Evolutionary conservation across 2,113 vertebrate genomes (phyloP).

Genomic region (Cynopterus brachyotis): DNA sequence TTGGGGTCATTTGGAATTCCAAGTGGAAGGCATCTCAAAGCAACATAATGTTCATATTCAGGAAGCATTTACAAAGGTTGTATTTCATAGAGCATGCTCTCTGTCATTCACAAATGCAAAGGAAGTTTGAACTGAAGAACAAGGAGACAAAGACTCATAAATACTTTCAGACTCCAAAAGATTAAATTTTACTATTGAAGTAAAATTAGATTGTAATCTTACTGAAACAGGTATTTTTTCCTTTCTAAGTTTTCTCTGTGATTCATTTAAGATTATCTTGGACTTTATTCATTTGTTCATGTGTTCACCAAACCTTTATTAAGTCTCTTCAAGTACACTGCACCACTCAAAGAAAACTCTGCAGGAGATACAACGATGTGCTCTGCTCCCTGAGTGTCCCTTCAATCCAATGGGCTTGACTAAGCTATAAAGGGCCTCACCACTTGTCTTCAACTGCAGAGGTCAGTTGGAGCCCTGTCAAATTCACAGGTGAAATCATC

Average conservation of each 20-base stretch:
- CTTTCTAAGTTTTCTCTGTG: background rate
- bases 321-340: background rate
- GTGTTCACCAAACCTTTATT: background rate
- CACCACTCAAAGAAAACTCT: background rate
- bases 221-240: background rate
- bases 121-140: background rate
- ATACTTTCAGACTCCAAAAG: background rate
- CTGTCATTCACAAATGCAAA: background rate
- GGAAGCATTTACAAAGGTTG: slow-evolving; percentile 23
- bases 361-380: background rate
- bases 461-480: background rate
- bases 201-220: background rate
- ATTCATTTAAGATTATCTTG: background rate
- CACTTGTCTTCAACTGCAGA: background rate
- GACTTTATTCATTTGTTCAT: background rate
- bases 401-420: background rate
- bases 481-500: background rate
- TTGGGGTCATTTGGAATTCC: slow-evolving; percentile 15
- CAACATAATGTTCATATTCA: slow-evolving; percentile 38
- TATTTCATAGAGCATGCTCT: slow-evolving; percentile 25
- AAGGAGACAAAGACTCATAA: background rate
- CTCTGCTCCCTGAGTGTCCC: background rate
- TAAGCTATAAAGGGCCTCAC: background rate
- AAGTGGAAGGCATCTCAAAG: slow-evolving; percentile 7
- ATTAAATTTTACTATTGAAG: background rate